These are phyloP conservation scores for Bombus picipes DNA, from an alignment of 1,140 invertebrate species.

Conservation along the genomic window DNA sequence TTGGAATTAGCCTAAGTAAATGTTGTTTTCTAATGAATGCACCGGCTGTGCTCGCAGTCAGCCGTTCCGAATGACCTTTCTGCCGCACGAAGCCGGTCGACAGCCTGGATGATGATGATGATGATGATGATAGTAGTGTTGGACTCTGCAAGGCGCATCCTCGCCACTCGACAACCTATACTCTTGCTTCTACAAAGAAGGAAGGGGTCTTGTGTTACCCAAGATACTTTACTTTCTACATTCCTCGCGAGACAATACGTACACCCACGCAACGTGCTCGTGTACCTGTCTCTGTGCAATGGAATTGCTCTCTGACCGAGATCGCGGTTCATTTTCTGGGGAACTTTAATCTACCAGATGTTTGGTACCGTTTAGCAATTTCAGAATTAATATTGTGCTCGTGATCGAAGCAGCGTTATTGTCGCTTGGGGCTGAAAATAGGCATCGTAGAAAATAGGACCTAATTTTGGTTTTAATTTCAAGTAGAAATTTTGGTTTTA, in stretches of 20 bases:
- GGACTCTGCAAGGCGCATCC: constrained; percentile 66
- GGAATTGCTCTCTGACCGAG: constrained; percentile 17
- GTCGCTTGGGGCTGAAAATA: no score
- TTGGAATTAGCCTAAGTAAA: constrained; percentile 29
- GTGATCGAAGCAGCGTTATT: background rate
- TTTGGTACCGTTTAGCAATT: background rate
- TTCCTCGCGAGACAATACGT: constrained; percentile 80
- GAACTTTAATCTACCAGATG: background rate
- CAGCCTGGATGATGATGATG: constrained; percentile 50
- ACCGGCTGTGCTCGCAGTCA: constrained; percentile 1
- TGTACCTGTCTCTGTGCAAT: constrained; percentile 55
- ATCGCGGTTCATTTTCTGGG: background rate
- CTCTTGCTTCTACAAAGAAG: constrained; percentile 58
- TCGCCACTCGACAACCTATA: constrained; percentile 70
- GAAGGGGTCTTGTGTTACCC: constrained; percentile 66
- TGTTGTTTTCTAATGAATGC: constrained; percentile 22
- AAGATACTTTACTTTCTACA: constrained; percentile 83
- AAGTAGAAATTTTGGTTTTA: background rate
- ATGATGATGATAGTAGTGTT: constrained; percentile 61
- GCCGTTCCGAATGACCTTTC: constrained; percentile 60
- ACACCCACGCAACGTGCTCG: constrained; percentile 72
- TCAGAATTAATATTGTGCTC: background rate
- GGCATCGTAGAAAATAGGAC: background rate
- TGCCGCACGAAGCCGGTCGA: constrained; percentile 34
- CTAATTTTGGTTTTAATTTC: background rate